Base-by-base conservation (phyloP, 2,113 vertebrate species). In the Mesembrinibis cayennensis region DNA sequence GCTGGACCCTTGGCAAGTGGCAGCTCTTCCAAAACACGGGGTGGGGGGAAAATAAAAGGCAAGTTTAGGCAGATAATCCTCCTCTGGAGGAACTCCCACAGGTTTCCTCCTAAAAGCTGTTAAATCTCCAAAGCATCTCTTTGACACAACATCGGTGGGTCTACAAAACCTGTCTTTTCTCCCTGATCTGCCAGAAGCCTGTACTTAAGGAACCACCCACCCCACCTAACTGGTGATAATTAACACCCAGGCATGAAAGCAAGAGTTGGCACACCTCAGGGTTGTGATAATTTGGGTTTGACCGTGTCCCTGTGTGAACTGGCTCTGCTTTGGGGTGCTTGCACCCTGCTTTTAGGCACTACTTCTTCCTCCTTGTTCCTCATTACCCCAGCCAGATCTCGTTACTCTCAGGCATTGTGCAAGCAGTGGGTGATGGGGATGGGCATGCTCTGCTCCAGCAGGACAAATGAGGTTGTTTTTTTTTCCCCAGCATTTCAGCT, bases 401-500 rank as follows among this genome's bases (percentile, higher is more conserved):
- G 29, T 44, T 74, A 52, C 89, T 96, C 96, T 49, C 0, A 1
- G 44, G 44, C 21, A 16, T 0, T 16, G 67, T 47, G 58, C 30
- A 38, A 38, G 72, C 18, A 3, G 49, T 30, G 55, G 49, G 19
- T 74, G 81, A 79, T 19, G 42, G 73, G 61, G 61, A 70, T 50
- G 7, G 2, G 34, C 58, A 87, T 2, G 0, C 84, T 93, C 78
- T 83, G 91, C 92, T 88, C 84, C 61, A 50, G 95, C 95, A 93
- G 85, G 59, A 97, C 72, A 93, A 97, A 98, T 95, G 58, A 71
- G 87, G 91, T 91, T 97, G 82, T 81, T 72, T 77, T 72, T 45
- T 58, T n/a, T 20, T 1, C 22, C 92, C 72, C 95, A 94, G 83
- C 85, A 82, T 96, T 97, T 97, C 95, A 96, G 74, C 86, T 95